Conservation (phyloP, 2,797 vertebrate genomes). For the Adelosebastes latens region DNA sequence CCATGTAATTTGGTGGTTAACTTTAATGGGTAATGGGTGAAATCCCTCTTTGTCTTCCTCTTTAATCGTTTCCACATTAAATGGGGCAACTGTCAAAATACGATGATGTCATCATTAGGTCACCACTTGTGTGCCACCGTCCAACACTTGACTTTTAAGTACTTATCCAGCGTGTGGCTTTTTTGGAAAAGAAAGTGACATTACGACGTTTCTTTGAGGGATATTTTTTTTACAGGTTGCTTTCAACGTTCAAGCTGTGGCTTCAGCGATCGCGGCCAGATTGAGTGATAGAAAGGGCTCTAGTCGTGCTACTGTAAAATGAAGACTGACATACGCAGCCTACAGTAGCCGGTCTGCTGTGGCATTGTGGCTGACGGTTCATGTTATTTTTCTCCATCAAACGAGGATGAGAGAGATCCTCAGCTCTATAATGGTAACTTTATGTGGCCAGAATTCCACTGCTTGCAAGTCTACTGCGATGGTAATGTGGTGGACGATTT, state of each 20-base stretch:
- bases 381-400: slow-evolving; percentile 68
- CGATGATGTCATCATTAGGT: slow-evolving; percentile 76
- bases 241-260: slow-evolving; percentile 33
- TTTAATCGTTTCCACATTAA: slow-evolving; percentile 82
- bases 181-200: background rate
- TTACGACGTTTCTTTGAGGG: slow-evolving; percentile 12
- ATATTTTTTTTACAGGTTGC: slow-evolving; percentile 42
- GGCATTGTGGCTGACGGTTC: slow-evolving; percentile 56
- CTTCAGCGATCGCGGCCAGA: slow-evolving; percentile 15
- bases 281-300: slow-evolving; percentile 20
- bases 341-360: slow-evolving; percentile 58
- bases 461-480: slow-evolving; percentile 53
- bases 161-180: slow-evolving; percentile 32
- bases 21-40: slow-evolving; percentile 83
- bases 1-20: slow-evolving; percentile 81
- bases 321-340: slow-evolving; percentile 52
- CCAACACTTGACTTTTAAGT: slow-evolving; percentile 60
- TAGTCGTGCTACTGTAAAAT: slow-evolving; percentile 53
- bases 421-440: slow-evolving; percentile 59
- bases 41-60: slow-evolving; percentile 80
- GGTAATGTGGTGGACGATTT: slow-evolving; percentile 59
- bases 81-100: slow-evolving; percentile 77
- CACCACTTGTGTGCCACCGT: slow-evolving; percentile 69
- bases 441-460: slow-evolving; percentile 65
- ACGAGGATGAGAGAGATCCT: slow-evolving; percentile 54